Conservation (phyloP, 2,888 invertebrate species). For the Lysandra bellargus region DNA sequence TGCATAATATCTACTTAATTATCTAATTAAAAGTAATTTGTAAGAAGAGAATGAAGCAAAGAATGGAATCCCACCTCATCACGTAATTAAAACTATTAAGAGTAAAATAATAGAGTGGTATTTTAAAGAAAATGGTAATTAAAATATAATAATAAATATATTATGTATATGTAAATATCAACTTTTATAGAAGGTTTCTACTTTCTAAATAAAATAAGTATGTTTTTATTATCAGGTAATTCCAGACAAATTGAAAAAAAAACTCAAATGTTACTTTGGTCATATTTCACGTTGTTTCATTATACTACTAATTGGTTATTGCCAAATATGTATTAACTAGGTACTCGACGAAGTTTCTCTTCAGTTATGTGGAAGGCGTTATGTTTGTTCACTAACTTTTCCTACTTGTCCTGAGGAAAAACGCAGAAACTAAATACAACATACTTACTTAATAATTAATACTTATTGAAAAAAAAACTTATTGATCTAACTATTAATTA, state of each 20-base stretch:
- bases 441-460: too few species aligned
- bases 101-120: neutral
- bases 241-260: neutral
- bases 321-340: neutral
- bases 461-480: neutral
- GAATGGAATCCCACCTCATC: neutral
- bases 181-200: neutral
- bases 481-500: too few species aligned
- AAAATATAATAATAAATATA: neutral
- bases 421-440: neutral
- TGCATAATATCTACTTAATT: neutral
- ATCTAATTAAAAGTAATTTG: neutral
- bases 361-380: neutral
- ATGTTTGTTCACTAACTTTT: neutral
- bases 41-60: neutral
- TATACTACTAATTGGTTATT: neutral
- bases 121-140: neutral
- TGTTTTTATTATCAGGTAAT: neutral
- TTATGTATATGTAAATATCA: too few species aligned
- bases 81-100: neutral
- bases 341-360: neutral
- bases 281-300: neutral
- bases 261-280: neutral
- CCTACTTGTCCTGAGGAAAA: neutral
- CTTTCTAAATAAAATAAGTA: neutral